These are phyloP conservation scores for Atlantisia rogersi DNA, from an alignment of 2,113 vertebrate species.

Conservation along the genomic window DNA sequence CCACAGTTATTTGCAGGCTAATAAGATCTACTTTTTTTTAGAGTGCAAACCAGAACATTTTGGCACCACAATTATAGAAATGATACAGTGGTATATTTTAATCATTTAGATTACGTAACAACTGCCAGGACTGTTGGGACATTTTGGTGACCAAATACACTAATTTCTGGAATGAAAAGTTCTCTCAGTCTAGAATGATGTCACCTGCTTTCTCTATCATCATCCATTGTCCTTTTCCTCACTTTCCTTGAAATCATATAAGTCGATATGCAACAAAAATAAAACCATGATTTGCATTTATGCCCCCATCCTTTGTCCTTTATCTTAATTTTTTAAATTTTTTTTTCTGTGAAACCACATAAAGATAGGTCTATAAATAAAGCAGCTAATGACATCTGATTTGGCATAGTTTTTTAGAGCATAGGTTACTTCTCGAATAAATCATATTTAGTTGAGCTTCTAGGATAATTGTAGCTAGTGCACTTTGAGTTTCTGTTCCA, in stretches of 20 bases:
- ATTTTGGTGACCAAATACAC: neutral
- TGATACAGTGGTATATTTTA: neutral
- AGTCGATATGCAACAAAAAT: neutral
- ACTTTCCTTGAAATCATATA: neutral
- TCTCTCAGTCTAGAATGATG: neutral
- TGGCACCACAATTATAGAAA: neutral
- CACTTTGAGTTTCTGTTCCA: neutral
- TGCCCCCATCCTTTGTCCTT: accelerated
- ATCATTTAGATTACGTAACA: neutral
- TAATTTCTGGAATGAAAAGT: neutral
- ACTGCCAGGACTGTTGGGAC: neutral
- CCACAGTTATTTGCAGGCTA: neutral
- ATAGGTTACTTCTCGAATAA: neutral
- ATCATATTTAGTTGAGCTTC: neutral
- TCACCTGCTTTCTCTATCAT: neutral
- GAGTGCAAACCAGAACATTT: neutral
- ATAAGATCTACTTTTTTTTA: neutral
- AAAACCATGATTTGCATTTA: neutral
- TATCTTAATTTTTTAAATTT: neutral
- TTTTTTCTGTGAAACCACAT: neutral
- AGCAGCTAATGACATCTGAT: neutral
- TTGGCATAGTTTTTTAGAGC: neutral
- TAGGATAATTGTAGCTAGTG: neutral
- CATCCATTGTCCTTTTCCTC: neutral
- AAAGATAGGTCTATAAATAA: neutral